These are phyloP conservation scores for Porphyrio hochstetteri DNA, from an alignment of 2,113 vertebrate genomes.

Conservation along the genomic window DNA sequence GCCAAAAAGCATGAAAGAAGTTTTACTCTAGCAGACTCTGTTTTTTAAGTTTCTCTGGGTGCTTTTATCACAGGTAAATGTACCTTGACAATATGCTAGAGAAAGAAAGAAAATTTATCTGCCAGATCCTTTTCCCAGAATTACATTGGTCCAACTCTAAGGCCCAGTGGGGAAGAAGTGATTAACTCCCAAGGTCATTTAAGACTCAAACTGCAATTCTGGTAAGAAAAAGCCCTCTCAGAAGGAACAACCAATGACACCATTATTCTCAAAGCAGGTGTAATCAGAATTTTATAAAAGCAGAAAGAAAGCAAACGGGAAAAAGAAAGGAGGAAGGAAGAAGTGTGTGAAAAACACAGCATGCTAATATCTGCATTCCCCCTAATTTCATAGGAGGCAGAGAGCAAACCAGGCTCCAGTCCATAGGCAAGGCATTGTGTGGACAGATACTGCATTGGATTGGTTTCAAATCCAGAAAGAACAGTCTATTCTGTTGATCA, in stretches of 20 bases:
- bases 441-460: neutral
- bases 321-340: neutral
- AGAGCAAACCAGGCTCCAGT: neutral
- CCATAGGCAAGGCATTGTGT: neutral
- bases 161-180: slow-evolving; percentile 13
- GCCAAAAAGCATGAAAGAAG: neutral
- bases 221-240: neutral
- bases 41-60: neutral
- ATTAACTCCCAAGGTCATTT: slow-evolving; percentile 36
- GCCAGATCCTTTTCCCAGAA: slow-evolving; percentile 6
- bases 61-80: slow-evolving; percentile 4
- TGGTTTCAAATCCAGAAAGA: neutral
- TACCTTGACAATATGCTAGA: slow-evolving; percentile 5
- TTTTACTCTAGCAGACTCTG: neutral
- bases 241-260: neutral
- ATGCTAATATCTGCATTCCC: neutral
- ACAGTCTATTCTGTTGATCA: neutral
- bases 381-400: neutral
- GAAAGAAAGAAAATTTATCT: slow-evolving; percentile 33
- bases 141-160: slow-evolving; percentile 31
- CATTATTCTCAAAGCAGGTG: neutral
- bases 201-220: neutral
- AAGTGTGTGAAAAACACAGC: neutral
- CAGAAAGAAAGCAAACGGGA: neutral
- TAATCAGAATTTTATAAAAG: slow-evolving; percentile 10